Evolutionary conservation across 1,140 invertebrate species (phyloP).

Genomic region (Dysdera silvatica): DNA sequence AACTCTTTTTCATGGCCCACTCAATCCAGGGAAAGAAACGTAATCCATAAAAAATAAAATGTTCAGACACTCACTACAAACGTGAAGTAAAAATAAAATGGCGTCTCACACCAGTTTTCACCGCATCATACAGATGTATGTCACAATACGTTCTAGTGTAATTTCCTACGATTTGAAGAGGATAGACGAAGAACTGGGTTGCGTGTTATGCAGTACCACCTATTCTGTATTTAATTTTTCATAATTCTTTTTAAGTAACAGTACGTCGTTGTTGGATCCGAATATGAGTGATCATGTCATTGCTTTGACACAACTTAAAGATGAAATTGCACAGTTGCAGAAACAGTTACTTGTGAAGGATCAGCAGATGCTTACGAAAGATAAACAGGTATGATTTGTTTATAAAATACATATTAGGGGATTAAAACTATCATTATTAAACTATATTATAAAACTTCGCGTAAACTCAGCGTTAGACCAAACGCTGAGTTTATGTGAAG

Average conservation of each 20-base stretch:
- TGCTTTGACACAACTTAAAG: constrained; percentile 84
- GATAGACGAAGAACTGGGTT: too few species aligned
- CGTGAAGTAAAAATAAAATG: too few species aligned
- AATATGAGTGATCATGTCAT: constrained; percentile 88
- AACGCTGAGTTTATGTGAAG: neutral
- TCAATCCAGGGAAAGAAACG: too few species aligned
- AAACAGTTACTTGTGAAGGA: constrained; percentile 80
- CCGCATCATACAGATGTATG: too few species aligned
- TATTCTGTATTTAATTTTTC: neutral
- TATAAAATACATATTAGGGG: neutral
- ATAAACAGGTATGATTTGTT: constrained; percentile 69
- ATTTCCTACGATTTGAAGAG: too few species aligned
- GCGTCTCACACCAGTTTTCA: too few species aligned
- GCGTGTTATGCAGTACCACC: neutral
- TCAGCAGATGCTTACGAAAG: constrained; percentile 74
- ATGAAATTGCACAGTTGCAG: constrained; percentile 85
- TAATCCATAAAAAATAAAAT: neutral
- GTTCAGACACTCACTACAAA: too few species aligned
- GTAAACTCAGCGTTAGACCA: neutral
- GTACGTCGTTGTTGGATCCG: constrained; percentile 54
- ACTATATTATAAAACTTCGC: neutral
- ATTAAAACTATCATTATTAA: neutral
- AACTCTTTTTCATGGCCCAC: too few species aligned
- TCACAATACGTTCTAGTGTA: too few species aligned
- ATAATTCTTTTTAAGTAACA: constrained; percentile 21